Evolutionary conservation across 2,888 invertebrate genomes (phyloP).

Genomic region (Hoplodrina ambigua): DNA sequence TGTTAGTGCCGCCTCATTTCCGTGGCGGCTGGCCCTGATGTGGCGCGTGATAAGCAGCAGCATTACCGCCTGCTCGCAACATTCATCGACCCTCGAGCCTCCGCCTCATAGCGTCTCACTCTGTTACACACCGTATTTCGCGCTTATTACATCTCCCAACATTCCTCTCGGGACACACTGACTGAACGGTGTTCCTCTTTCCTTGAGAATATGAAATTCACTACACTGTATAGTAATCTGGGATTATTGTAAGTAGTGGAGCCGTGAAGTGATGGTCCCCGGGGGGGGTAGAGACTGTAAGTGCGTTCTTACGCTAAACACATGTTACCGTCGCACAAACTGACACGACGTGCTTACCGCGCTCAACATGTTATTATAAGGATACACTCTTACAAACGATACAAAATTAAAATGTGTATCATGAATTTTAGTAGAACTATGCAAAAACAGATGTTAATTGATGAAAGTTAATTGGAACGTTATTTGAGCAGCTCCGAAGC

Average conservation of each 20-base stretch:
- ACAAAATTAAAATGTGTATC: neutral
- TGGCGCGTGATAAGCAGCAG: constrained; percentile 24
- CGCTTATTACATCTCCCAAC: constrained; percentile 11
- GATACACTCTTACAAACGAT: constrained; percentile 10
- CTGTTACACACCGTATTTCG: constrained; percentile 20
- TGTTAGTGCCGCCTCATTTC: constrained; percentile 46
- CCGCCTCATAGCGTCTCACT: neutral
- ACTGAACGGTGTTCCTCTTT: constrained; percentile 13
- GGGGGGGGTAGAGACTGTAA: constrained; percentile 14
- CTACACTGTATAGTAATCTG: constrained; percentile 25
- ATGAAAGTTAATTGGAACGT: neutral
- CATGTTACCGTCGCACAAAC: constrained; percentile 22
- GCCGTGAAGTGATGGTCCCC: constrained; percentile 35
- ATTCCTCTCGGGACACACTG: constrained; percentile 22
- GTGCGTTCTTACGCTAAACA: constrained; percentile 16
- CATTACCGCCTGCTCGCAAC: constrained; percentile 5
- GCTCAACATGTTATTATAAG: neutral
- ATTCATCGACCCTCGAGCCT: constrained; percentile 9
- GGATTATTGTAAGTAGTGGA: constrained; percentile 42
- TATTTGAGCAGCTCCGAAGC: neutral
- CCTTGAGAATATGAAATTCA: constrained; percentile 28
- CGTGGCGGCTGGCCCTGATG: constrained; percentile 27
- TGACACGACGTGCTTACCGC: constrained; percentile 7
- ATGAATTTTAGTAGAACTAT: no score
- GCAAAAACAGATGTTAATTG: neutral